These are phyloP conservation scores for Crocidura indochinensis DNA, from an alignment of 2,797 vertebrate genomes.

Conservation along the genomic window DNA sequence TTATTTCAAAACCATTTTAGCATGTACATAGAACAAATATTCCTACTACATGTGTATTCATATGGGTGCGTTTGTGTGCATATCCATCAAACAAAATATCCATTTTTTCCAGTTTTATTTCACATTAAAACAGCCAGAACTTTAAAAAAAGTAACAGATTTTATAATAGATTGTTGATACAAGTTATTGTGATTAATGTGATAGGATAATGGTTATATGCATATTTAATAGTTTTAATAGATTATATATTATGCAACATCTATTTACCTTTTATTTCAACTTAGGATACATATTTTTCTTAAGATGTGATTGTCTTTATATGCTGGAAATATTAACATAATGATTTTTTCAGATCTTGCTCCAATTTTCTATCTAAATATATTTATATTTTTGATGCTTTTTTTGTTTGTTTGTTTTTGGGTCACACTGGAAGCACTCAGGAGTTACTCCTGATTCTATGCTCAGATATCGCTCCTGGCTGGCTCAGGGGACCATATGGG, in stretches of 20 bases:
- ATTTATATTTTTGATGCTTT: not conserved
- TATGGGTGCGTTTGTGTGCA: not conserved
- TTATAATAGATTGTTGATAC: too few species aligned
- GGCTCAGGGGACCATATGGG: too few species aligned
- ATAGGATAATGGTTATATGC: not conserved
- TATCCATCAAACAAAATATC: constrained; percentile 1
- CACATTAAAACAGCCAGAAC: not conserved
- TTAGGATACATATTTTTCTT: not conserved
- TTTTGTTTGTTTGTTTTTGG: not conserved
- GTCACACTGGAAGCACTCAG: too few species aligned
- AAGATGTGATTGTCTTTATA: constrained; percentile 3
- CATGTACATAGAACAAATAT: not conserved
- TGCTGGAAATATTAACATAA: not conserved
- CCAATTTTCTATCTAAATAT: constrained; percentile 25
- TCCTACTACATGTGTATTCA: not conserved
- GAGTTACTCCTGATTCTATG: too few species aligned
- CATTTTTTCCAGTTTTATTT: not conserved
- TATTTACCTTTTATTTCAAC: constrained; percentile 16
- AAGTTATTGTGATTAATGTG: too few species aligned
- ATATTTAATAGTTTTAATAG: not conserved
- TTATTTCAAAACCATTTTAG: constrained; percentile 26
- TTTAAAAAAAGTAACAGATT: too few species aligned
- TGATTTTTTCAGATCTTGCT: not conserved
- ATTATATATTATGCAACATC: not conserved
- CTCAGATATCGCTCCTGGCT: too few species aligned